phyloP scores from a whole-genome alignment of 2,113 vertebrate genomes.

The Octodon degus region DNA sequence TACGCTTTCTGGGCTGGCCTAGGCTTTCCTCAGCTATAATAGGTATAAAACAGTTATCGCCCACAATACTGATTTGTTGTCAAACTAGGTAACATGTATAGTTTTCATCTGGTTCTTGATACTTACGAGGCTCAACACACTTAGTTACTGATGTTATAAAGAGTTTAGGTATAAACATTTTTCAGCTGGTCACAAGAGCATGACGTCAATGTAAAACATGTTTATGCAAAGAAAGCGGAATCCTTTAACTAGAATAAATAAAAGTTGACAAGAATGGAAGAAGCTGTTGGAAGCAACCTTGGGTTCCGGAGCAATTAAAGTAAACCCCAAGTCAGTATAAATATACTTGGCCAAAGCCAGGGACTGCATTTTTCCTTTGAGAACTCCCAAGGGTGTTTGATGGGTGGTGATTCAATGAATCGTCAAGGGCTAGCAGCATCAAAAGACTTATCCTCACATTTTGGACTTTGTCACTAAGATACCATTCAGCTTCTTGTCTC shows the following conservation, averaged over 20 bases:
- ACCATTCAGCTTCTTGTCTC: not conserved
- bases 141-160: not conserved
- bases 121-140: not conserved
- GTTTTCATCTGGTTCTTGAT: not conserved
- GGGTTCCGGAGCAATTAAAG: not conserved
- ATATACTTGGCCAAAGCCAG: not conserved
- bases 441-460: not conserved
- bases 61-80: not conserved
- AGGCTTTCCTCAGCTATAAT: not conserved
- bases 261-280: not conserved
- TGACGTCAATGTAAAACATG: not conserved
- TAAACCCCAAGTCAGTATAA: constrained; percentile 1
- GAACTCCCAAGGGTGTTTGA: not conserved
- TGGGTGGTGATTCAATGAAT: not conserved
- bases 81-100: not conserved
- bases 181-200: not conserved
- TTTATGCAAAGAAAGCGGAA: not conserved
- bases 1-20: not conserved
- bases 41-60: not conserved
- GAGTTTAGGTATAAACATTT: constrained; percentile 45
- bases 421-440: not conserved
- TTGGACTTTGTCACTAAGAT: not conserved
- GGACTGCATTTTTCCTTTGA: not conserved
- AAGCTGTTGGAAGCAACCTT: not conserved
- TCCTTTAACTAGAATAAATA: constrained; percentile 11